A percentile compares a stretch with the other conserved stretches of the same genome.
phyloP scores from a whole-genome alignment of 2,113 vertebrate genomes.

The Chlorodrepanis virens region DNA sequence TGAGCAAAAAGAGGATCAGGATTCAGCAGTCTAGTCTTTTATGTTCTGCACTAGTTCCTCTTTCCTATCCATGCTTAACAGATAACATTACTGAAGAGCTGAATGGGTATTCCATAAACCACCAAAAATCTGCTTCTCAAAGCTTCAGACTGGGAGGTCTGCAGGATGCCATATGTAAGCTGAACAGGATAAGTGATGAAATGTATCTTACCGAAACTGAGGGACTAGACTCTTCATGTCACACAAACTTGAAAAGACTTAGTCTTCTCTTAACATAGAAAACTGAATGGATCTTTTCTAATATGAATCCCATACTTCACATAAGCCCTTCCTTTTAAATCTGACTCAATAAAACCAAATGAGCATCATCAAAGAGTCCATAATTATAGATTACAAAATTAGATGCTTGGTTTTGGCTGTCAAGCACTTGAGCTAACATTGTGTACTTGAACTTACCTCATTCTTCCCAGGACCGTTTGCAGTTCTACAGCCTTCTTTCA shows the following conservation, averaged over 20 bases:
- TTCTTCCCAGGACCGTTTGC: background rate
- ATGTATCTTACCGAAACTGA: background rate
- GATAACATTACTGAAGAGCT: background rate
- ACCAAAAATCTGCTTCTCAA: background rate
- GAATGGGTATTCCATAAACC: accelerated
- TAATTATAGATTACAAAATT: background rate
- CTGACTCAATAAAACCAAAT: background rate
- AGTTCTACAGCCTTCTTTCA: background rate
- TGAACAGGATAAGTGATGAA: background rate
- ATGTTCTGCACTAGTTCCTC: background rate
- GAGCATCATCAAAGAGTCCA: background rate
- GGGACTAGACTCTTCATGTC: background rate
- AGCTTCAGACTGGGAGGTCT: background rate
- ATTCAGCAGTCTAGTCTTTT: background rate
- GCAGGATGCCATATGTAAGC: background rate
- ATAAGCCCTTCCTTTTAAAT: background rate
- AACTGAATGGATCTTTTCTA: background rate
- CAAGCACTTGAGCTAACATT: background rate
- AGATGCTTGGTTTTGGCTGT: background rate
- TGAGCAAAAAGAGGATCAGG: background rate
- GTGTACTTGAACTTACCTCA: background rate
- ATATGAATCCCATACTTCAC: background rate
- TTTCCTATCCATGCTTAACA: background rate
- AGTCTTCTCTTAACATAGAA: background rate
- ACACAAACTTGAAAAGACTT: background rate